Evolutionary conservation across 2,797 vertebrate genomes (phyloP).

Genomic region (Pterois miles): DNA sequence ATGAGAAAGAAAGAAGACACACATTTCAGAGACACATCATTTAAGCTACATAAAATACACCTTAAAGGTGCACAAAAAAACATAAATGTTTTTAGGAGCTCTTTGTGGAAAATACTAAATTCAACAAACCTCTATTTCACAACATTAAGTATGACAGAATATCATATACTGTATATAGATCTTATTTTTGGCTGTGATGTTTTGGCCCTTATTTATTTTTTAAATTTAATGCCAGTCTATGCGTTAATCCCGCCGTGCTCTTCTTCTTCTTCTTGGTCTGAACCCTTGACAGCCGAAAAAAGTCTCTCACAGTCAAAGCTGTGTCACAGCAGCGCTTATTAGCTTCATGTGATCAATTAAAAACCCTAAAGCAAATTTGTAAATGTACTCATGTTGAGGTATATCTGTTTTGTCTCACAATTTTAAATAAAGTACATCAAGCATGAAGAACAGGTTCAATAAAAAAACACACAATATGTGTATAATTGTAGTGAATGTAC

Average conservation of each 20-base stretch:
- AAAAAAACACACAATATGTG: background rate
- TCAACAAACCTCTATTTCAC: background rate
- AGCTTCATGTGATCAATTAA: conserved; percentile 8
- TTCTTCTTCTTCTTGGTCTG: background rate
- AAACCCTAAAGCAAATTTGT: background rate
- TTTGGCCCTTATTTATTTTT: background rate
- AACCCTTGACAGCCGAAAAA: background rate
- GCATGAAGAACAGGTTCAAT: background rate
- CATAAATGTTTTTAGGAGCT: background rate
- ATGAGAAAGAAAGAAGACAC: background rate
- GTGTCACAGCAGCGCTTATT: background rate
- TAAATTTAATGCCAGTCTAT: background rate
- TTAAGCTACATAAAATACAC: background rate
- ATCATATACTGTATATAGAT: background rate
- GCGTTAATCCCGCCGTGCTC: background rate
- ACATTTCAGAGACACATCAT: background rate
- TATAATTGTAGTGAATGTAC: background rate
- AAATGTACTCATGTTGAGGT: background rate
- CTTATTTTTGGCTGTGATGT: background rate
- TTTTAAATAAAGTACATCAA: background rate
- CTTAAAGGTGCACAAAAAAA: background rate
- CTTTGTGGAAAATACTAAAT: background rate
- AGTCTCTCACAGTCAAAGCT: background rate
- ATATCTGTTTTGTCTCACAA: background rate
- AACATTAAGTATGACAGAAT: background rate